Evolutionary conservation across 2,113 vertebrate species (phyloP), one percentile per base, ranked within the genome.

Genomic region (Crocuta crocuta): DNA sequence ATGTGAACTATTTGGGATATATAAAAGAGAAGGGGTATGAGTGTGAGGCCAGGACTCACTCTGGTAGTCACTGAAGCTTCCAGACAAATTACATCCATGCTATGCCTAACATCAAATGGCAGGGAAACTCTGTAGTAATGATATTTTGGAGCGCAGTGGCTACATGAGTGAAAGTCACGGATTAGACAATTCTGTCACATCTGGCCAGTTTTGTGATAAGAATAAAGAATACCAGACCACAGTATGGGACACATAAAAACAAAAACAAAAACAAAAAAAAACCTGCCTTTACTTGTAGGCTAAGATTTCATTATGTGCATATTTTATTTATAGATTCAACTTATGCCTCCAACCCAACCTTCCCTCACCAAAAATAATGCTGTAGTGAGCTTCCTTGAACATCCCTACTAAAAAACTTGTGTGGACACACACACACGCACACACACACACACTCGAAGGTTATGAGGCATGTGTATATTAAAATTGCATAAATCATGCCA

Each of bases 51-150:
- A 93, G 87, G 81, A 80, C 87, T 91, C 7, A 6, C 48, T 84
- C 5, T 28, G 84, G 89, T 31, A 97, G 95, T 96, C 79, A 95
- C 4, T 73, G 96, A 97, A 91, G 82, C 82, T 97, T 97, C 95
- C 81, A 94, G 86, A 94, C 91, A 97, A 97, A 98, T 98, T 97
- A 95, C 3, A 88, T 53, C 79, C 68, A n/a, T 86, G 71, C 73
- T 91, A 87, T 0, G 0, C 82, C 93, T 95, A 81, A 96, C 79
- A 97, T 96, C 96, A 94, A 89, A 97, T 97, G 93, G 94, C 96
- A 97, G 91, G n/a, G 24, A 98, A 97, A 53, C 43, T 87, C 74
- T 2, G 24, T 50, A 78, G 50, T 97, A 97, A 98, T 97, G 85
- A 96, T 79, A 97, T 97, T 97, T 98, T 7, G 1, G 73, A 97